Conservation (phyloP, 2,888 invertebrate species). For the Artemia sinica region DNA sequence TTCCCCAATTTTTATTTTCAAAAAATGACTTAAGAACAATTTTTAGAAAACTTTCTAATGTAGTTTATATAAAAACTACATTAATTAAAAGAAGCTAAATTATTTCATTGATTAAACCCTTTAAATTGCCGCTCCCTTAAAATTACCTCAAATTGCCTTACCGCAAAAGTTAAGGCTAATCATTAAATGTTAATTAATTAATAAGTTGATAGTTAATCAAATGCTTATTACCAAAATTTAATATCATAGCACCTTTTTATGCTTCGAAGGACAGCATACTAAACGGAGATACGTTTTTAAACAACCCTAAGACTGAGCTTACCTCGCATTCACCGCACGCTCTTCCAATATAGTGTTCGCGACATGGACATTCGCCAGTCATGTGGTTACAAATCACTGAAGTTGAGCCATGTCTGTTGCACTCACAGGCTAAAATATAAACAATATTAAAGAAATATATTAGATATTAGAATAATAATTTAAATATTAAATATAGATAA, state of each 20-base stretch:
- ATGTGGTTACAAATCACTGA: slow-evolving; percentile 46
- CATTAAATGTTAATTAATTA: slow-evolving; percentile 17
- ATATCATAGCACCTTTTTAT: background rate
- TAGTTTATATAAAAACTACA: too few species aligned
- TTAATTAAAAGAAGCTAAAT: too few species aligned
- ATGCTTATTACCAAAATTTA: too few species aligned
- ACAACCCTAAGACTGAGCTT: slow-evolving; percentile 26
- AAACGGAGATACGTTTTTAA: slow-evolving; percentile 19
- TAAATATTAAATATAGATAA: slow-evolving; percentile 2
- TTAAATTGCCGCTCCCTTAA: too few species aligned
- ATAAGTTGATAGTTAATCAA: background rate
- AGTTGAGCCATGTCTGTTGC: slow-evolving; percentile 27
- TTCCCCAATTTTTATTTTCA: too few species aligned
- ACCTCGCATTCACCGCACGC: slow-evolving; percentile 27
- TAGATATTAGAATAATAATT: background rate
- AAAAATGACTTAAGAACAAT: too few species aligned
- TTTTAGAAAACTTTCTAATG: too few species aligned
- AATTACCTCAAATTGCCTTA: too few species aligned
- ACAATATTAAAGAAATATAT: background rate
- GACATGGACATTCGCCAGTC: slow-evolving; percentile 58
- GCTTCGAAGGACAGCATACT: background rate
- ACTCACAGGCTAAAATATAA: slow-evolving; percentile 32
- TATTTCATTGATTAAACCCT: too few species aligned
- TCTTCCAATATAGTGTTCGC: slow-evolving; percentile 29
- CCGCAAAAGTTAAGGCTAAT: background rate